Percentiles rank a stretch among this genome's conserved stretches.
phyloP scores from a whole-genome alignment of 2,888 invertebrate species.

The Phyto melanocephala region DNA sequence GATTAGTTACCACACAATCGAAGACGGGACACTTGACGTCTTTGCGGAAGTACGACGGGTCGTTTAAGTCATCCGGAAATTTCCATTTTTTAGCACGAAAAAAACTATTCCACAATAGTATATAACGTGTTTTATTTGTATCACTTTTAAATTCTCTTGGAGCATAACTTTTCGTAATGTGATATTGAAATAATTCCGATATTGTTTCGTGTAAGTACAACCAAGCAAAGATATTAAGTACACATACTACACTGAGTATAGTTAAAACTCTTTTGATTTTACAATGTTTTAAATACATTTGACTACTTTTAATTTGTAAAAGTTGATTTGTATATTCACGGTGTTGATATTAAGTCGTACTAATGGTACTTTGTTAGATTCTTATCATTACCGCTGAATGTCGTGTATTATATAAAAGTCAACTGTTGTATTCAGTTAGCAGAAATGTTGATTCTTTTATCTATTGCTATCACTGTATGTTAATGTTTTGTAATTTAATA shows the following conservation, averaged over 20 bases:
- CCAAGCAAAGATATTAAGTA: constrained; percentile 80
- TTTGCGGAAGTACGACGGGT: constrained; percentile 69
- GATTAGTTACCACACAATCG: constrained; percentile 79
- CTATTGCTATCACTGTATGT: neutral
- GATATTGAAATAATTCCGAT: constrained; percentile 74
- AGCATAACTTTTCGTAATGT: constrained; percentile 65
- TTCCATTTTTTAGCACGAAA: constrained; percentile 72
- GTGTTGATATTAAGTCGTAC: constrained; percentile 16
- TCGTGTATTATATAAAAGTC: constrained; percentile 15
- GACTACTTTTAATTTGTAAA: neutral
- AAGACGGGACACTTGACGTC: constrained; percentile 75
- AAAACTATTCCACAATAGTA: constrained; percentile 75
- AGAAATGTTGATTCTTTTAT: neutral
- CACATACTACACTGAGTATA: constrained; percentile 7
- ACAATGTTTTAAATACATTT: constrained; percentile 25
- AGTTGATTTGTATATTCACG: neutral
- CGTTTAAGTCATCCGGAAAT: constrained; percentile 70
- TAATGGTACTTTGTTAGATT: constrained; percentile 46
- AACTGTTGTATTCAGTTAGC: neutral
- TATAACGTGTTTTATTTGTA: constrained; percentile 66
- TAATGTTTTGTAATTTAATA: neutral
- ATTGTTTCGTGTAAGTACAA: constrained; percentile 66
- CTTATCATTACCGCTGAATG: constrained; percentile 34
- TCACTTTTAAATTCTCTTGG: neutral
- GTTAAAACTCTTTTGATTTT: constrained; percentile 39